Conservation (phyloP, 1,140 invertebrate genomes). For the Melanaphis sacchari region DNA sequence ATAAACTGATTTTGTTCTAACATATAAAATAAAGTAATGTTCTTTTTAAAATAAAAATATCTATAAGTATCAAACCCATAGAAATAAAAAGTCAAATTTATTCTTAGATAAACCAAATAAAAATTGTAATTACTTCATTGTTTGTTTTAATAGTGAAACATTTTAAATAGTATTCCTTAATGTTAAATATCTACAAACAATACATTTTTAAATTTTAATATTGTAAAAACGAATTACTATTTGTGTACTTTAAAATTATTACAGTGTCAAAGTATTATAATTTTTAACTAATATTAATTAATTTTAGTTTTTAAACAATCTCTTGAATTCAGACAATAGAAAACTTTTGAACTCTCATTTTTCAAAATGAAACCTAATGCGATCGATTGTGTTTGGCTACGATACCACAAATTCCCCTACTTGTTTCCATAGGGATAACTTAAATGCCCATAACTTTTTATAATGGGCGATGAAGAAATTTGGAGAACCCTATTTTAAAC, state of each 20-base stretch:
- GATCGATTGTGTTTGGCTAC: neutral
- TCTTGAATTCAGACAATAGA: neutral
- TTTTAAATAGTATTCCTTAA: neutral
- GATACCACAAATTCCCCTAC: neutral
- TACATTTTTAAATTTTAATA: neutral
- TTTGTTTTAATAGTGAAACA: too few relatives aligned
- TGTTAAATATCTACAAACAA: neutral
- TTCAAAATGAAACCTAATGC: neutral
- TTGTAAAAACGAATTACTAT: neutral
- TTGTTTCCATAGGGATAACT: neutral
- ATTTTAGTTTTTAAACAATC: constrained; percentile 13
- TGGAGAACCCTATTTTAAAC: neutral
- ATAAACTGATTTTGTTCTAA: neutral
- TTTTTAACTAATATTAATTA: neutral
- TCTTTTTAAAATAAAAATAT: neutral
- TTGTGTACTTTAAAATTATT: neutral
- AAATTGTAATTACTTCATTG: neutral
- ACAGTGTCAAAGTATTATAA: neutral
- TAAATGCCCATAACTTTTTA: neutral
- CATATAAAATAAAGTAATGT: neutral
- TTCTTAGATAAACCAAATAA: neutral
- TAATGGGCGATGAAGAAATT: neutral
- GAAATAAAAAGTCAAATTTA: neutral
- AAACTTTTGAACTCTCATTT: neutral
- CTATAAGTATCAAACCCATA: neutral